Evolutionary conservation across 2,113 vertebrate species (phyloP), one percentile per base, ranked within the genome.

Genomic region (Brachypteracias leptosomus): DNA sequence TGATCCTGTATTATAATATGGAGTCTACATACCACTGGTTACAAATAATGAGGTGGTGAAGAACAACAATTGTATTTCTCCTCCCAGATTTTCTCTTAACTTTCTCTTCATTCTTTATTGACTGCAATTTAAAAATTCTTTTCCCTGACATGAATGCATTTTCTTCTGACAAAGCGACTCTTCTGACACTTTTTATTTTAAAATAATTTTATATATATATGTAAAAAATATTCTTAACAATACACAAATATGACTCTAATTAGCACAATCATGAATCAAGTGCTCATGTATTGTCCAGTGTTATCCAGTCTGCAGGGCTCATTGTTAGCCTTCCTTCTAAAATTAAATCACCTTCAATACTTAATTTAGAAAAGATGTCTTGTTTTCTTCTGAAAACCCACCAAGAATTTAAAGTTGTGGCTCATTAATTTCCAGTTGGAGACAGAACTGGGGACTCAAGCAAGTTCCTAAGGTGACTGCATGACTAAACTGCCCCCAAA

Each of bases 1-100:
- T 72, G 96, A 94, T 97, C 80, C 42, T 59, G 67, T 89, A 88
- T 96, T 96, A 89, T 95, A 95, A 91, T 93, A 87, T 72, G 21
- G 36, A 95, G 94, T 96, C 96, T 97, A 85, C 89, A 96, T 97
- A 77, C 88, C 77, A 86, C 78, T 77, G 49, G 89, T 90, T 88
- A 91, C 89, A 97, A 96, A 96, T 96, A 97, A 97, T 96, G 95
- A 96, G 85, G 16, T 46, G 75, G 62, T 93, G 35, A 90, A 96
- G 86, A 95, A 87, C 44, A 72, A 88, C 17, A 54, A 68, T 65
- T 40, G 47, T 52, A 74, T 80, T 90, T 79, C 73, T 93, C 88
- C 76, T 92, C 89, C 86, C 79, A 95, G 77, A 89, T 93, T 88
- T 91, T 83, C 26, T 85, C 52, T 85, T 80, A 38, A 57, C 73